Evolutionary conservation across 1,140 invertebrate genomes (phyloP).

Genomic region (Leptinotarsa lineolata): DNA sequence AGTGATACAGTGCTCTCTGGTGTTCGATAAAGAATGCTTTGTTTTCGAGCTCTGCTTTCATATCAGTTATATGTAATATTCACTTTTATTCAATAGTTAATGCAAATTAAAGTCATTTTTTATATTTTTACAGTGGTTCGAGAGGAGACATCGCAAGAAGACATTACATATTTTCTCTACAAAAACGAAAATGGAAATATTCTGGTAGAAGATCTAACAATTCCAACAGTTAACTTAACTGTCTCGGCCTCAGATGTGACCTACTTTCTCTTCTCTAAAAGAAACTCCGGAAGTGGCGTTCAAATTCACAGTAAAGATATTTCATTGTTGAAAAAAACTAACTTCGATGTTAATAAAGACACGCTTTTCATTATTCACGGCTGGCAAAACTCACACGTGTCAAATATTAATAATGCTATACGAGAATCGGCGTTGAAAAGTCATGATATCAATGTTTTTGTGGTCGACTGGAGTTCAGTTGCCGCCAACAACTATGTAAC

Average conservation of each 20-base stretch:
- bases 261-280: conserved; percentile 41
- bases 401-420: conserved; percentile 50
- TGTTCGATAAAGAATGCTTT: too few species aligned
- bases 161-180: conserved; percentile 26
- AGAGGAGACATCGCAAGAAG: background rate
- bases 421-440: conserved; percentile 52
- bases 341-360: conserved; percentile 35
- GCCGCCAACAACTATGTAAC: conserved; percentile 54
- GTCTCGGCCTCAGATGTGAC: conserved; percentile 36
- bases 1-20: too few species aligned
- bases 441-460: conserved; percentile 62
- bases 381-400: conserved; percentile 48
- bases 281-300: conserved; percentile 29
- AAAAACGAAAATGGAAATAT: conserved; percentile 37
- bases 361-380: conserved; percentile 55
- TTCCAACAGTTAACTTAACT: background rate
- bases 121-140: background rate
- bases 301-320: conserved; percentile 32
- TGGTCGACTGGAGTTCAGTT: conserved; percentile 62
- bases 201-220: conserved; percentile 33
- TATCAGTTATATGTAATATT: too few species aligned
- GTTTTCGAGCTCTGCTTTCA: too few species aligned
- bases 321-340: conserved; percentile 11
- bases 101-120: background rate
- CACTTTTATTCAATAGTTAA: too few species aligned